Evolutionary conservation across 2,113 vertebrate species (phyloP).

Genomic region (Chloebia gouldiae): DNA sequence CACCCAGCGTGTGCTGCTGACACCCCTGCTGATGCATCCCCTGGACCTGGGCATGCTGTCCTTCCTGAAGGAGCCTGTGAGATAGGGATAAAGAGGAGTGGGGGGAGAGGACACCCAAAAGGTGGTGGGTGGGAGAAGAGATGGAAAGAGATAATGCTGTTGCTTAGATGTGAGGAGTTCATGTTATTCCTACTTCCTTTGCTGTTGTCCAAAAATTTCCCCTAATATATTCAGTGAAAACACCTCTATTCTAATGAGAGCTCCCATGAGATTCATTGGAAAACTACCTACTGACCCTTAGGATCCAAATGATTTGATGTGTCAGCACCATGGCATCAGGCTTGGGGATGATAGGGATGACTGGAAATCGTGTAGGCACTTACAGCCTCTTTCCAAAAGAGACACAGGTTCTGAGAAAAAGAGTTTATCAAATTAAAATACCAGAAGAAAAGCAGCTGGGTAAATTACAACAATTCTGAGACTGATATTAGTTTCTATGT

Average conservation of each 20-base stretch:
- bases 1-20: neutral
- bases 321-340: neutral
- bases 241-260: neutral
- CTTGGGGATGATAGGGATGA: neutral
- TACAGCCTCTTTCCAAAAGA: neutral
- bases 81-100: neutral
- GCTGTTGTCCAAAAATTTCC: neutral
- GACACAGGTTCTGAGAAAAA: neutral
- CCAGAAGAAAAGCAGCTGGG: neutral
- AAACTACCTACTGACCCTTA: neutral
- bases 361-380: neutral
- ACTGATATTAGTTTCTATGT: neutral
- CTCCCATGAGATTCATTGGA: neutral
- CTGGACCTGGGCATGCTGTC: neutral
- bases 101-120: neutral
- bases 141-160: neutral
- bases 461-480: neutral
- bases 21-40: accelerated
- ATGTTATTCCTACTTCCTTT: neutral
- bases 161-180: neutral
- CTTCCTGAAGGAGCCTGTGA: neutral
- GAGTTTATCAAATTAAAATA: neutral
- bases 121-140: neutral
- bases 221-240: neutral
- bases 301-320: neutral